Percentiles rank a stretch among this genome's conserved stretches.
phyloP scores from a whole-genome alignment of 2,888 invertebrate genomes.

The Thymelicus sylvestris region DNA sequence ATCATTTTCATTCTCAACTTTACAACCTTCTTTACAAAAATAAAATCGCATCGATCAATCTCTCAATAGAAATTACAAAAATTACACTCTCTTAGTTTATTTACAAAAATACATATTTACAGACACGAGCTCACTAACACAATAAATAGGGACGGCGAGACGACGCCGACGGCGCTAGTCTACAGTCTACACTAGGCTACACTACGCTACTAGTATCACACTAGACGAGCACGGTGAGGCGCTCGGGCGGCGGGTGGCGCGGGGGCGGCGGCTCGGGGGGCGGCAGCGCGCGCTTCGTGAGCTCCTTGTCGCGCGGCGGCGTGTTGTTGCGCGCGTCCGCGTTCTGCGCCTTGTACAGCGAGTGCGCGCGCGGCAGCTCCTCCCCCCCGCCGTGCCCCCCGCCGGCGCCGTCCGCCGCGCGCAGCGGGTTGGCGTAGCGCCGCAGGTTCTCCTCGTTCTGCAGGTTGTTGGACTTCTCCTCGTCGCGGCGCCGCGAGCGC shows the following conservation, averaged over 20 bases:
- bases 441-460: conserved; percentile 96
- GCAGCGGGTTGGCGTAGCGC: conserved; percentile 92
- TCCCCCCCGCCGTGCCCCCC: conserved; percentile 59
- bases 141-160: conserved; percentile 62
- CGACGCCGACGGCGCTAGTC: conserved; percentile 47
- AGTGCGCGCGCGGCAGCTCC: conserved; percentile 84
- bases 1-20: conserved; percentile 60
- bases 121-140: conserved; percentile 57
- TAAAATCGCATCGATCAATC: conserved; percentile 58
- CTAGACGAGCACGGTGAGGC: conserved; percentile 77
- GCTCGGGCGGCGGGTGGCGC: conserved; percentile 66
- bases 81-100: conserved; percentile 69
- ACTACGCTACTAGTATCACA: conserved; percentile 56
- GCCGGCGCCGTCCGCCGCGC: conserved; percentile 82
- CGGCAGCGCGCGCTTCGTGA: conserved; percentile 88
- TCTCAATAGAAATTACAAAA: conserved; percentile 59
- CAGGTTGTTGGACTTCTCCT: conserved; percentile 95
- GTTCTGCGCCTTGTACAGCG: conserved; percentile 93
- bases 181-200: conserved; percentile 28
- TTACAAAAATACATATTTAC: conserved; percentile 80
- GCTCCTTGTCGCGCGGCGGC: conserved; percentile 88
- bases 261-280: conserved; percentile 68
- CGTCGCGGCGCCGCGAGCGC: conserved; percentile 88
- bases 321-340: conserved; percentile 94
- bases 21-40: conserved; percentile 74